Base-by-base conservation (phyloP, 2,888 invertebrate species). In the Merodon equestris region DNA sequence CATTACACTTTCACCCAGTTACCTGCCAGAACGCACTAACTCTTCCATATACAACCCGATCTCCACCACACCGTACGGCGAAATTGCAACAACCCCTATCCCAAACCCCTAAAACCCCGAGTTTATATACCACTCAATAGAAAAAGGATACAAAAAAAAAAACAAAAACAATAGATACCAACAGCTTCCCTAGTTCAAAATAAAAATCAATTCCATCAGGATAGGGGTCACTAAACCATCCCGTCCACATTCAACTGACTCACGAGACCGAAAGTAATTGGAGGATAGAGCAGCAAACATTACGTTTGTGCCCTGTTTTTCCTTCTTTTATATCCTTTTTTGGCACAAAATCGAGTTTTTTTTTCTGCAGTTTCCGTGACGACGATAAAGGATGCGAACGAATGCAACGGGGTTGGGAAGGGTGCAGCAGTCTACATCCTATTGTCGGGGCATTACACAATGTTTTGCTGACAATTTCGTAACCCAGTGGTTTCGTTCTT, bases 221-320 rank as follows among this genome's bases (percentile, higher is more conserved):
- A 58, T 70, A 74, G 68, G 79, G 79, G 79, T 79, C 79, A 79
- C 74, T 68, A 68, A 64, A 68, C 77, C 68, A 74, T 68, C 48
- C 5, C 19, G 53, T 63, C 54, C 68, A 68, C 60, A 70, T 79
- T 79, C 79, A 64, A 70, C 54, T 44, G 53, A 74, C 58, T 74
- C 86, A 86, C 64, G 83, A 82, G 83, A 83, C 85, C 86, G 85
- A 85, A 85, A 86, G 83, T 86, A 86, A 85, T 86, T 86, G 86
- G 81, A 86, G 84, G 85, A 86, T 84, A 85, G 84, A 82, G 84
- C 84, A 85, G 83, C 84, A 86, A 85, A 86, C 83, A 86, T 86
- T 86, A 51, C 57, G 51, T n/a, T 53, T 68, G 68, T 82, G 83
- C 81, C 71, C 81, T 84, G 85, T 86, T 83, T 81, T 81, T 82